phyloP scores from a whole-genome alignment of 2,113 vertebrate species.

The Ceyx melanurus region DNA sequence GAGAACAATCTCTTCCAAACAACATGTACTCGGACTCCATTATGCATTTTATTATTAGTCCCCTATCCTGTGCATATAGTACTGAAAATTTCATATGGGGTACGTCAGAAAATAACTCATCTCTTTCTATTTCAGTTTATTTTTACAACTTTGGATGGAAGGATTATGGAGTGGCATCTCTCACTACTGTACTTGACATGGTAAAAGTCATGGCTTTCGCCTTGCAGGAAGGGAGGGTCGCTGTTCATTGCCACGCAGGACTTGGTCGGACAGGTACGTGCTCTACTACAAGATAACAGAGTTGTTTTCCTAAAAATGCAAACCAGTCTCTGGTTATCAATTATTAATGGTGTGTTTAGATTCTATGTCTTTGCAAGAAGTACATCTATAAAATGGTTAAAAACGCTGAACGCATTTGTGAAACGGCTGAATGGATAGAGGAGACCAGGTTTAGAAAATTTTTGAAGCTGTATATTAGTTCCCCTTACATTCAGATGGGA shows the following conservation, averaged over 20 bases:
- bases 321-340: neutral
- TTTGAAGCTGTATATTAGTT: neutral
- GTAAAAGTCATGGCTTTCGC: constrained; percentile 97
- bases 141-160: constrained; percentile 99
- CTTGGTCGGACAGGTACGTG: constrained; percentile 92
- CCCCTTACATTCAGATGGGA: neutral
- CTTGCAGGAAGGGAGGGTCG: constrained; percentile 93
- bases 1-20: neutral
- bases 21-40: neutral
- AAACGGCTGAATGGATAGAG: neutral
- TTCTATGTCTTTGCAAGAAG: neutral
- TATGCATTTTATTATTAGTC: neutral
- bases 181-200: constrained; percentile 96
- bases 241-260: constrained; percentile 94
- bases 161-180: constrained; percentile 95
- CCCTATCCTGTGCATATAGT: neutral
- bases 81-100: neutral
- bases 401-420: neutral
- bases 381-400: neutral
- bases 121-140: constrained; percentile 83
- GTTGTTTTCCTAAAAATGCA: neutral
- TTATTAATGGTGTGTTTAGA: neutral
- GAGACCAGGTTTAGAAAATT: neutral
- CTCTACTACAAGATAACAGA: neutral
- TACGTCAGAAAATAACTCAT: neutral